Base-by-base conservation (phyloP, 2,113 vertebrate species). In the Trachemys scripta region DNA sequence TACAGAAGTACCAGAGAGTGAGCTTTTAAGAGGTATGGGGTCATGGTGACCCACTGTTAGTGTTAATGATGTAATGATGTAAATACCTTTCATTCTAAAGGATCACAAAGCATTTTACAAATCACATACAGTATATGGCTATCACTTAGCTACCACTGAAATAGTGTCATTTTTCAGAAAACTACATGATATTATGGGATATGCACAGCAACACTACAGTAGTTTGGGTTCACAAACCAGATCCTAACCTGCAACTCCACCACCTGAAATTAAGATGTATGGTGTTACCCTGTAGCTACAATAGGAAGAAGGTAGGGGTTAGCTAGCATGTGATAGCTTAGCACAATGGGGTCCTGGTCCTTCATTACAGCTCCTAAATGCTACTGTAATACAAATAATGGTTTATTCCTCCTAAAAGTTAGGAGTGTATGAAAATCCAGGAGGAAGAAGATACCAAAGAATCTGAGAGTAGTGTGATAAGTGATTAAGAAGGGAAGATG, bases 401-500 rank as follows among this genome's bases (percentile, higher is more conserved):
- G 6, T 76, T 76, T 76, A 76, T 45, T 76, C n/a, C 42, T 76
- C 24, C 22, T 76, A 38, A 57, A 90, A 93, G 24, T 78, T 42
- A 94, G 45, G 19, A 38, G 31, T 85, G 5, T 54, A n/a, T 65
- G 83, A 29, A 45, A 86, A 80, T 38, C 53, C 80, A 50, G 35
- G 53, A 76, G 14, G 80, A 17, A 79, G 3, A 90, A 92, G n/a
- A 84, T 95, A 89, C 0, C 0, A 3, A 6, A 78, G 45, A 45
- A 76, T 42, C 42, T 72, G n/a, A 45, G 75, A 29, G 25, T 25
- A 29, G 25, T 29, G 25, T 47, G 35, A 84, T 82, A 82, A 89
- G 25, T 11, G 51, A 93, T 91, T 50, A 51, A 83, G 84, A 87
- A 85, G 54, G 54, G 82, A 94, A 88, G 88, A 57, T 2, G 50